Base-by-base conservation (phyloP, 2,888 invertebrate species). In the Ommatoiulus sabulosus region DNA sequence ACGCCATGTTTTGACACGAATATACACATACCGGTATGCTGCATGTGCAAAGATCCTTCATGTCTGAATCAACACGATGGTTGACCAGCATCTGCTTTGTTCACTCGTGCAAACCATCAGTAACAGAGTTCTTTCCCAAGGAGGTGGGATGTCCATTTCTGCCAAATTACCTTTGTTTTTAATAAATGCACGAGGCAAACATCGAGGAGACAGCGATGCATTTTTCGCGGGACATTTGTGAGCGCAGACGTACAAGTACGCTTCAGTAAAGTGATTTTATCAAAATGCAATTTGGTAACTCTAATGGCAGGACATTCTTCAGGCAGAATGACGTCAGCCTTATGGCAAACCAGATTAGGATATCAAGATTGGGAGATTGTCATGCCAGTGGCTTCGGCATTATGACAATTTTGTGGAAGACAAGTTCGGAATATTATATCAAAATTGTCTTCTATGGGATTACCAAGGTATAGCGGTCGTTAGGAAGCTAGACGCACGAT, bases 281-380 rank as follows among this genome's bases (percentile, higher is more conserved):
- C 35, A 35, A 80, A 80, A 80, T 80, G 80, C 35, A 80, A 80
- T 80, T 80, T 80, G 80, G 80, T 80, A 80, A 80, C 80, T 80
- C 80, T 80, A 80, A 80, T 80, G 35, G 80, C 80, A 35, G 35
- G 80, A 80, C 80, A 80, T 80, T 80, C 35, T 80, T 35, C 80
- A 80, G 35, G 24, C 15, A 15, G 80, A 80, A 80, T 80, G 80
- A 80, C 80, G 80, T 80, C 80, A 80, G 80, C 80, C 80, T 80
- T 35, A 12, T 35, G 35, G 80, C 35, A 80, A 80, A 80, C 80
- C 80, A 80, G 80, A 80, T 80, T 80, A 80, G 80, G 80, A 80
- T 80, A 80, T 35, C 80, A 80, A 24, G 80, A 80, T 80, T 80
- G 80, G 80, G 35, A 80, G 80, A 80, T 80, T 35, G 80, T 80